A percentile compares a stretch with the other conserved stretches of the same genome.
phyloP scores from a whole-genome alignment of 1,140 invertebrate genomes.

The Dolichoris vasculosae region DNA sequence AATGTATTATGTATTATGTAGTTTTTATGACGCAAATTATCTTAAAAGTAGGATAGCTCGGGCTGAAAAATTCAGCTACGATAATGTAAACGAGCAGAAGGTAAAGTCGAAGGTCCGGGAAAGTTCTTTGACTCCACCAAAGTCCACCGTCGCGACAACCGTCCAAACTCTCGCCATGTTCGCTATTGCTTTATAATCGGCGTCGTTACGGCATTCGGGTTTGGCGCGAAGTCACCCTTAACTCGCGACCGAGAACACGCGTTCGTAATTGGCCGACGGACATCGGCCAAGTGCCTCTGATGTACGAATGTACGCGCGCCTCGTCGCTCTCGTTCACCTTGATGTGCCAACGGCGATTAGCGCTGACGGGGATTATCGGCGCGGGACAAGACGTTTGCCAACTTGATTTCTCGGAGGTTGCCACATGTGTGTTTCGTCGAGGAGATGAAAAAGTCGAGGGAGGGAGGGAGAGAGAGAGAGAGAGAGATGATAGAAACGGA shows the following conservation, averaged over 20 bases:
- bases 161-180: too few relatives aligned
- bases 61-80: too few relatives aligned
- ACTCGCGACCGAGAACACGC: too few relatives aligned
- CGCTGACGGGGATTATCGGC: constrained; percentile 30
- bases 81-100: too few relatives aligned
- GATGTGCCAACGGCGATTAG: constrained; percentile 42
- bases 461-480: not conserved
- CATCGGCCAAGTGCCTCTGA: too few relatives aligned
- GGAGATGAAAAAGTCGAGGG: not conserved
- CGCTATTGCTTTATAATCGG: not conserved
- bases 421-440: not conserved
- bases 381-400: constrained; percentile 39
- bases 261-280: constrained; percentile 32
- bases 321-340: constrained; percentile 22
- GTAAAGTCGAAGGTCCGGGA: too few relatives aligned
- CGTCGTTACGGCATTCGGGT: too few relatives aligned
- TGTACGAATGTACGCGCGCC: not conserved
- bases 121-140: too few relatives aligned
- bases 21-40: too few relatives aligned
- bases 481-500: not conserved
- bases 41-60: too few relatives aligned
- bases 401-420: constrained; percentile 32
- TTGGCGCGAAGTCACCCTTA: not conserved
- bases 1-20: too few relatives aligned
- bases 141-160: too few relatives aligned